Evolutionary conservation across 2,888 invertebrate species (phyloP), one percentile per base, ranked within the genome.

Genomic region (Eupithecia vulgata): DNA sequence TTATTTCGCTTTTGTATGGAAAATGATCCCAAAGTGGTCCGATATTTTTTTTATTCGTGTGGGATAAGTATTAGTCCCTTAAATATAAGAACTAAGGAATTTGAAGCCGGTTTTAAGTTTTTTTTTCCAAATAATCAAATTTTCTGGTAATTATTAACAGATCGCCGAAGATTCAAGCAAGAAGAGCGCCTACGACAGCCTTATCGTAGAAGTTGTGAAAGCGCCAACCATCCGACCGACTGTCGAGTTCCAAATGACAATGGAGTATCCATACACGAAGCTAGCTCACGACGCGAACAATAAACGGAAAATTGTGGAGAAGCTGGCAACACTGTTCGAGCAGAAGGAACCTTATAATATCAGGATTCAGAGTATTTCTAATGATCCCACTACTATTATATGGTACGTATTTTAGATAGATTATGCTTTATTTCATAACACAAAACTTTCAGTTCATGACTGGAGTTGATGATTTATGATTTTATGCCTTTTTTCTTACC

Each of bases 221-320:
- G 95, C 96, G 0, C 95, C 95, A 0, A 94, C 95, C 65, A 95
- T 95, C 73, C 94, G 95, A 0, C 97, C 96, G 72, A 97, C 96
- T 30, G 96, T 97, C 0, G 97, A 97, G 86, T 98, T 98, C 90
- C 97, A 96, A 79, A 97, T 98, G 95, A 97, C 96, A 0, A 91
- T 98, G 84, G 96, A 96, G 79, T 95, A 96, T 66, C 95, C 96
- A 0, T 96, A 96, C 86, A 95, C 96, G 12, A 95, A 95, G 48
- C 96, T 98, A 78, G 95, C 95, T 0, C 95, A 96, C 83, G 96
- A 96, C 71, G 96, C 98, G 0, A 91, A 94, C 40, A 95, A 96
- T 86, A 97, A 98, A 84, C 95, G 97, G 45, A 97, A 97, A 81
- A 97, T 98, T 79, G 95, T 98, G 21, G 97, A 98, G 85, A 97